phyloP scores from a whole-genome alignment of 1,140 invertebrate genomes.

The Ostrea edulis region DNA sequence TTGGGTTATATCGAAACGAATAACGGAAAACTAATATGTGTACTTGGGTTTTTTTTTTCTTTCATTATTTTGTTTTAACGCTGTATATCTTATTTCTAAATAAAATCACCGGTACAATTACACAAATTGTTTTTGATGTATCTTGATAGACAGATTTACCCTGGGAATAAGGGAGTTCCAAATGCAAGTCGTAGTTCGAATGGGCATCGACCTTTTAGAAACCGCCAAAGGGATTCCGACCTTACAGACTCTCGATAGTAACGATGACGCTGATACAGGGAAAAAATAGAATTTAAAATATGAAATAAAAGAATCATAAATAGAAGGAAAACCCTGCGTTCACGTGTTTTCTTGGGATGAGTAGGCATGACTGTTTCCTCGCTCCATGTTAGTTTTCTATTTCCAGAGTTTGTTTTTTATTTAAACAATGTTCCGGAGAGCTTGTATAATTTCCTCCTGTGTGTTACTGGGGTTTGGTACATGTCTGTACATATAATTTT shows the following conservation, averaged over 20 bases:
- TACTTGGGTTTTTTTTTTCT: no score
- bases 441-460: not conserved
- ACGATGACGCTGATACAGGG: slow-evolving; percentile 3
- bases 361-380: not conserved
- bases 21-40: no score
- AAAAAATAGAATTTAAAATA: slow-evolving; percentile 3
- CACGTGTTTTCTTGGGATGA: not conserved
- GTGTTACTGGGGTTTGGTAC: not conserved
- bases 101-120: not conserved
- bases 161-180: slow-evolving; percentile 15
- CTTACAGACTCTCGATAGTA: not conserved
- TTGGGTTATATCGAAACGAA: no score
- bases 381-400: slow-evolving; percentile 2
- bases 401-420: slow-evolving; percentile 2
- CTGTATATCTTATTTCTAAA: not conserved
- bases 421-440: not conserved
- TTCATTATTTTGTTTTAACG: not conserved
- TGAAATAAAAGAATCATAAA: not conserved
- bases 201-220: slow-evolving; percentile 7
- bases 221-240: not conserved
- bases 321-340: not conserved
- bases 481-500: slow-evolving; percentile 6
- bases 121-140: not conserved
- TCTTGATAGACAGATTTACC: not conserved
- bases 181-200: not conserved